Evolutionary conservation across 2,797 vertebrate species (phyloP).

Genomic region (Artibeus lituratus): DNA sequence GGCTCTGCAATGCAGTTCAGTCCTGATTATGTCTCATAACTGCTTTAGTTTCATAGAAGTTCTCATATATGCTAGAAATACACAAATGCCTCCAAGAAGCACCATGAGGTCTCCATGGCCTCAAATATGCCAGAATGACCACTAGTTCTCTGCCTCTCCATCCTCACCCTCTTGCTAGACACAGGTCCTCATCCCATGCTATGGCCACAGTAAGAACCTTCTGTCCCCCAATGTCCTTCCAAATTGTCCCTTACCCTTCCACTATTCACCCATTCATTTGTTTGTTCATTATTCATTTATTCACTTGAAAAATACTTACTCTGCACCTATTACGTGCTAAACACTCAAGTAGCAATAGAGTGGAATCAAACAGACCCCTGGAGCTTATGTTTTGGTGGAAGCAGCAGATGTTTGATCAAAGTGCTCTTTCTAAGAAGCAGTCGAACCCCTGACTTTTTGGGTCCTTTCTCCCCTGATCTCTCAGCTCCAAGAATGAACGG

Average conservation of each 20-base stretch:
- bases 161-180: rapidly evolving
- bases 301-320: not conserved
- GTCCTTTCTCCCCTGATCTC: not conserved
- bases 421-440: not conserved
- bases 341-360: not conserved
- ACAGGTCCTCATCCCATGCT: not conserved
- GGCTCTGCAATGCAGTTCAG: not conserved
- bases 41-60: not conserved
- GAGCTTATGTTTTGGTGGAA: not conserved
- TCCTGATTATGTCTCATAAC: not conserved
- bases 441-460: not conserved
- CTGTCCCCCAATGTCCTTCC: slow-evolving; percentile 1
- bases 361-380: not conserved
- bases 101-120: not conserved
- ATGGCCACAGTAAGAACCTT: not conserved
- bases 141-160: rapidly evolving
- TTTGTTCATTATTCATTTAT: not conserved
- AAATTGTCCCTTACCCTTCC: not conserved
- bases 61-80: slow-evolving; percentile 7
- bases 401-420: not conserved
- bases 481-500: not conserved
- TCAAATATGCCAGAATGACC: not conserved
- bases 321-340: not conserved
- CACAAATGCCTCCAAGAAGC: not conserved
- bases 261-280: too few relatives aligned